Conservation (phyloP, 2,113 vertebrate genomes). For the Argyrosomus japonicus region DNA sequence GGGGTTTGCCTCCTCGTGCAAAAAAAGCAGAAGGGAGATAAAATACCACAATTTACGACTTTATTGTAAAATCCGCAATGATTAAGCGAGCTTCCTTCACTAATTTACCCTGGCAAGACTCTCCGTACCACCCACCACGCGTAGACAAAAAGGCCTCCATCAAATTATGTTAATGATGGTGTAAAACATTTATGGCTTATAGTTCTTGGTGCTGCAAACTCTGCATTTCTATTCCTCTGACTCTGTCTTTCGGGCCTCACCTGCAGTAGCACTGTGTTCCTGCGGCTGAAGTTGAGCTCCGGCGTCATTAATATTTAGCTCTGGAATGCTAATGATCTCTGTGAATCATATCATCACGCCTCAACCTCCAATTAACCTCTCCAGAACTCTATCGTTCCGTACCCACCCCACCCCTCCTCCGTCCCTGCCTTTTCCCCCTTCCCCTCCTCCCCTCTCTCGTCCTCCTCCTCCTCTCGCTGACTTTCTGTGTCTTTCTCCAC, state of each 20-base stretch:
- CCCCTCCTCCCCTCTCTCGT: neutral
- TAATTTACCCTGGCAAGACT: slow-evolving; percentile 46
- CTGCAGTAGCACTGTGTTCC: slow-evolving; percentile 62
- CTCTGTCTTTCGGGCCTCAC: slow-evolving; percentile 63
- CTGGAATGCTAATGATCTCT: slow-evolving; percentile 80
- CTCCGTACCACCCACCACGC: slow-evolving; percentile 26
- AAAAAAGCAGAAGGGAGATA: neutral
- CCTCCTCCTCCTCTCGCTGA: neutral
- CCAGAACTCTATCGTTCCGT: slow-evolving; percentile 41
- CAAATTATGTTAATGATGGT: slow-evolving; percentile 76
- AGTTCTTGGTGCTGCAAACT: slow-evolving; percentile 64
- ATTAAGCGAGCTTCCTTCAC: slow-evolving; percentile 44
- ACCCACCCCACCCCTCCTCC: neutral
- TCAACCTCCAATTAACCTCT: slow-evolving; percentile 84
- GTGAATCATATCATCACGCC: slow-evolving; percentile 79
- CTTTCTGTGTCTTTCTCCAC: slow-evolving; percentile 42
- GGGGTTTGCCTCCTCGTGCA: slow-evolving; percentile 33
- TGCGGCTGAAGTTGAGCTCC: slow-evolving; percentile 62
- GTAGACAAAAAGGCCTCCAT: slow-evolving; percentile 63
- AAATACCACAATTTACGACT: slow-evolving; percentile 48
- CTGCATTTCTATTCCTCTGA: slow-evolving; percentile 60
- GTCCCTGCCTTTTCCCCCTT: neutral
- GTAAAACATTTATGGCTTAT: slow-evolving; percentile 79
- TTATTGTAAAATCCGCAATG: slow-evolving; percentile 55
- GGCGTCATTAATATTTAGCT: slow-evolving; percentile 83